Conservation (phyloP, 2,113 vertebrate genomes). For the Sprattus sprattus region DNA sequence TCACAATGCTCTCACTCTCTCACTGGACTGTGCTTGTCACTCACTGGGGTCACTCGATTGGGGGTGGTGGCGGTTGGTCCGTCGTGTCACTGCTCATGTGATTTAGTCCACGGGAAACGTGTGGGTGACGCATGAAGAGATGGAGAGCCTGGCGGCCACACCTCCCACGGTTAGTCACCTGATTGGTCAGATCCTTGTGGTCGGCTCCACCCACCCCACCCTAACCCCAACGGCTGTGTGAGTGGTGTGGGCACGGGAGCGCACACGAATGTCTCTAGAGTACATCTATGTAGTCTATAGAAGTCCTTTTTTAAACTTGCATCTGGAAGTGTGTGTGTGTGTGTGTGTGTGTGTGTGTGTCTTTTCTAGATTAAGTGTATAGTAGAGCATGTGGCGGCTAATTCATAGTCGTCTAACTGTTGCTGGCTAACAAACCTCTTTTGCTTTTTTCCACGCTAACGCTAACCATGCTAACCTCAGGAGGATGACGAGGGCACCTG, state of each 20-base stretch:
- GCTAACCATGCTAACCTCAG: slow-evolving; percentile 90
- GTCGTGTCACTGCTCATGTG: slow-evolving; percentile 67
- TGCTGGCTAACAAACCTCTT: slow-evolving; percentile 67
- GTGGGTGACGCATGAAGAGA: slow-evolving; percentile 99
- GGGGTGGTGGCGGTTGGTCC: slow-evolving; percentile 46
- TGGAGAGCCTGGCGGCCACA: slow-evolving; percentile 94
- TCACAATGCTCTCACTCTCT: slow-evolving; percentile 74
- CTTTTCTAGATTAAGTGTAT: not conserved
- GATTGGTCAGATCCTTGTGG: slow-evolving; percentile 8
- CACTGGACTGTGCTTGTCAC: slow-evolving; percentile 75
- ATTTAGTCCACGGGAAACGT: slow-evolving; percentile 97
- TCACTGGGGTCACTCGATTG: slow-evolving; percentile 49
- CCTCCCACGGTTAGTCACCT: slow-evolving; percentile 92
- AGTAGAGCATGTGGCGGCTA: slow-evolving; percentile 13
- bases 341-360: slow-evolving; percentile 9
- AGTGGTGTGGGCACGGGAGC: not conserved
- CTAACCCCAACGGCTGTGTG: not conserved
- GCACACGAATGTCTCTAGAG: slow-evolving; percentile 11
- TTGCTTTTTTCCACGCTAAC: slow-evolving; percentile 74
- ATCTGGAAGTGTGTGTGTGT: slow-evolving; percentile 62
- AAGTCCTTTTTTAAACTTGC: not conserved
- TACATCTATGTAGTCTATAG: not conserved
- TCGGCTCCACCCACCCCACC: not conserved
- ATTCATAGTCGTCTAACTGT: not conserved
- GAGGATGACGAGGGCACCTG: slow-evolving; percentile 99